Base-by-base conservation (phyloP, 2,113 vertebrate genomes). In the Eira barbara region DNA sequence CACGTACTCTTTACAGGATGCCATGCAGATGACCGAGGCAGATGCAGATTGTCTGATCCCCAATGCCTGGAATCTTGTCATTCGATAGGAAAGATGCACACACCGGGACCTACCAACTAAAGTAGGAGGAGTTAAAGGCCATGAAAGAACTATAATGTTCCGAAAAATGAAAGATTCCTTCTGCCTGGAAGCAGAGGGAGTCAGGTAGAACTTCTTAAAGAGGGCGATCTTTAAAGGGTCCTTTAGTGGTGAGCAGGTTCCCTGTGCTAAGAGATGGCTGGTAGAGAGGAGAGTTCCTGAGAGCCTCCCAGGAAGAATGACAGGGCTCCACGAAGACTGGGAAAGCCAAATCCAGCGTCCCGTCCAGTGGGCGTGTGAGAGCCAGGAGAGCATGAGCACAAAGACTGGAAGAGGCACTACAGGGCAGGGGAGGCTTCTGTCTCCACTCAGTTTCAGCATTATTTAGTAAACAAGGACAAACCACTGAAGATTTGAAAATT, bases 361-460 rank as follows among this genome's bases (percentile, higher is more conserved):
- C 49, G 8, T 83, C 49, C 15, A 25, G 17, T 39, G 0, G 3
- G 36, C 1, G 0, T 52, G 42, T n/a, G 47, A 63, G 25, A 34
- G 6, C 5, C 0, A 82, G 12, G 42, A 9, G 2, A 52, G 29
- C 5, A 2, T 0, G 12, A 59, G 5, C 27, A 25, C 27, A 12
- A 39, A 39, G 42, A 7, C 76, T n/a, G 25, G 49, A 61, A n/a
- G 21, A 84, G 76, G 39, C 47, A 29, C 3, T 10, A 17, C 27
- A 7, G 20, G n/a, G 2, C 0, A 0, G 34, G 36, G 81, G 42
- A 91, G 12, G 49, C 39, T 89, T 39, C 74, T 21, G 42, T 82
- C 49, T 49, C 78, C 73, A 13, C 29, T 14, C 17, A 27, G 7
- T 45, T 78, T n/a, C 42, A 27, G 23, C 80, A 65, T 86, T 67